Evolutionary conservation across 2,888 invertebrate species (phyloP), one percentile per base, ranked within the genome.

Genomic region (Schrankia costaestrigalis): DNA sequence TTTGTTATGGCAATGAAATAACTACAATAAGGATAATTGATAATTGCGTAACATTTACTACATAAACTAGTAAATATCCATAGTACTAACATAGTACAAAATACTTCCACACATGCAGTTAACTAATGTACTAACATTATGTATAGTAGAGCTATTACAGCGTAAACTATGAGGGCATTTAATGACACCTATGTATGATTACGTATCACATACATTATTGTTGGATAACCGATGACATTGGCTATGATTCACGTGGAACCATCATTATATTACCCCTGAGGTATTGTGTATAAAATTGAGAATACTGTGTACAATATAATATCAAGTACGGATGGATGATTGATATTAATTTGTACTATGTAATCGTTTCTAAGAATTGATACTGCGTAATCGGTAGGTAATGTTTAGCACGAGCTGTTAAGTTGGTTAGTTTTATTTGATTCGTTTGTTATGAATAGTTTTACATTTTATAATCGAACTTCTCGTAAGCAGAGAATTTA

Each of bases 151-250:
- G 41, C 59, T 56, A 59, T 70, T 67, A 63, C 65, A 53, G 57
- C 59, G 68, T 64, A 65, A 60, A 47, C 58, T 57, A 73, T 74
- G 72, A 68, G 68, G 69, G 68, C 56, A 68, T 55, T 63, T 70
- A 71, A 73, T 76, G 58, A 54, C 65, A 59, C 55, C 56, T 56
- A 47, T 52, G 46, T 54, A 52, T 62, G 56, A 61, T 65, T 65
- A 59, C 58, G 50, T 63, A 52, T n/a, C 19, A n/a, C 12, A 35
- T 35, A 60, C 50, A 47, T 62, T 52, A 58, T 60, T 61, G 57
- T 54, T 62, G 47, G 40, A 58, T 56, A 51, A 51, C 49, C 38
- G 44, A 51, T 54, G 60, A 53, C 61, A 60, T 62, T 64, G 54
- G 50, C 28, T 54, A 36, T 39, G 47, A 58, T 62, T 60, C 48